These are phyloP conservation scores for Tanypteryx hageni DNA, from an alignment of 2,888 invertebrate genomes.

Conservation along the genomic window DNA sequence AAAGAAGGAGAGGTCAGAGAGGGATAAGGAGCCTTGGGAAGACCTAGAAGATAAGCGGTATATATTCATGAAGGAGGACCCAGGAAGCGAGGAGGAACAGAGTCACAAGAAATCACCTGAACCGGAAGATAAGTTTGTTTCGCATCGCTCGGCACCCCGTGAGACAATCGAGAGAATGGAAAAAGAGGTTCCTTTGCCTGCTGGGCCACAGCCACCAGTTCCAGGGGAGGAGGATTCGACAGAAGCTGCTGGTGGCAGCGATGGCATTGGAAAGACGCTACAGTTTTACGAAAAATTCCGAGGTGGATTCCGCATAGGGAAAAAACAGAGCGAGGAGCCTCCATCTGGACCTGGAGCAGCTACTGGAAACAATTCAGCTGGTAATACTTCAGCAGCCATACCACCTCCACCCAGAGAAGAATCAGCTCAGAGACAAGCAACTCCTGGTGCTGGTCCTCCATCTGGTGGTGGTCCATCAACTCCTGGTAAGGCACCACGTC, in stretches of 20 bases:
- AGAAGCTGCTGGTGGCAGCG: constrained; percentile 49
- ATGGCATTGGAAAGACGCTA: constrained; percentile 67
- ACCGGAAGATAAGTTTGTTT: constrained; percentile 25
- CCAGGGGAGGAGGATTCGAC: constrained; percentile 23
- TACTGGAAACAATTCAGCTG: neutral
- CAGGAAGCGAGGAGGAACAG: constrained; percentile 68
- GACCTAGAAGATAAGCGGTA: constrained; percentile 74
- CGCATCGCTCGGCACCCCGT: constrained; percentile 14
- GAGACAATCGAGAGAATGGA: constrained; percentile 8
- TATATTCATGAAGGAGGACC: constrained; percentile 69
- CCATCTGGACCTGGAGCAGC: constrained; percentile 74
- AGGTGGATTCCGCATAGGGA: constrained; percentile 67
- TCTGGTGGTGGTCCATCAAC: constrained; percentile 26
- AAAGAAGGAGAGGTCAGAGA: constrained; percentile 77
- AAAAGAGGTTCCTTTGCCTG: constrained; percentile 31
- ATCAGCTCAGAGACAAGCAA: neutral
- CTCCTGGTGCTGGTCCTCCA: neutral
- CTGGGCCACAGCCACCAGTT: constrained; percentile 18
- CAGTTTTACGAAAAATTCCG: constrained; percentile 68
- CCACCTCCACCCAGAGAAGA: constrained; percentile 33
- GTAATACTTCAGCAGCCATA: neutral
- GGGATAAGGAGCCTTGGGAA: constrained; percentile 71
- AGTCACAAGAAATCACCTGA: constrained; percentile 67
- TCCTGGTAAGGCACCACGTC: neutral
- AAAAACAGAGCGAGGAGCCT: constrained; percentile 74